Conservation (phyloP, 2,113 vertebrate genomes). For the Corvus moneduloides region DNA sequence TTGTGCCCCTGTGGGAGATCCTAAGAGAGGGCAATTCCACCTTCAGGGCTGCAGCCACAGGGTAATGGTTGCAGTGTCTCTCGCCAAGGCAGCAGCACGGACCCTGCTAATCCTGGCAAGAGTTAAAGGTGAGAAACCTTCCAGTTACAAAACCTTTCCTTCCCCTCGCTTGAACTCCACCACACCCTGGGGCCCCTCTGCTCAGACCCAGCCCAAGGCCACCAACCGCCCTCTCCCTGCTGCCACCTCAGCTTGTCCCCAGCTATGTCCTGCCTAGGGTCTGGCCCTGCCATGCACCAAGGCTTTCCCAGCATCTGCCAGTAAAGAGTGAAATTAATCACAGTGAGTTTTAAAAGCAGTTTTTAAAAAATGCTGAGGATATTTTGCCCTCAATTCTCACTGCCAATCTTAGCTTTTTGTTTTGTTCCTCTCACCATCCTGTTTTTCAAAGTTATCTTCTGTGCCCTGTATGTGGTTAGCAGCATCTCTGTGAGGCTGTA, state of each 20-base stretch:
- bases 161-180: conserved; percentile 23
- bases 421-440: not conserved
- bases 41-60: not conserved
- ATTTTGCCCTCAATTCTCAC: not conserved
- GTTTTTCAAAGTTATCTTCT: not conserved
- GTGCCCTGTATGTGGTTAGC: not conserved
- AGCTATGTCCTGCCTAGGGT: not conserved
- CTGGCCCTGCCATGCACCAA: rapidly evolving
- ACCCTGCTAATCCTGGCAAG: not conserved
- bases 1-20: too few species aligned
- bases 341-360: not conserved
- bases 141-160: conserved; percentile 7
- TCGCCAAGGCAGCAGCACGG: not conserved
- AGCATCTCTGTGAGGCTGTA: not conserved
- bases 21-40: not conserved
- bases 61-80: rapidly evolving
- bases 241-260: not conserved
- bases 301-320: not conserved
- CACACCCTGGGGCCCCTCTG: not conserved
- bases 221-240: not conserved
- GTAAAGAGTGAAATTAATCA: not conserved
- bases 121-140: conserved; percentile 11
- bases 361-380: not conserved
- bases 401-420: not conserved
- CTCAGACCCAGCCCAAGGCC: not conserved